Evolutionary conservation across 2,888 invertebrate species (phyloP).

Genomic region (Mechanitis messenoides): DNA sequence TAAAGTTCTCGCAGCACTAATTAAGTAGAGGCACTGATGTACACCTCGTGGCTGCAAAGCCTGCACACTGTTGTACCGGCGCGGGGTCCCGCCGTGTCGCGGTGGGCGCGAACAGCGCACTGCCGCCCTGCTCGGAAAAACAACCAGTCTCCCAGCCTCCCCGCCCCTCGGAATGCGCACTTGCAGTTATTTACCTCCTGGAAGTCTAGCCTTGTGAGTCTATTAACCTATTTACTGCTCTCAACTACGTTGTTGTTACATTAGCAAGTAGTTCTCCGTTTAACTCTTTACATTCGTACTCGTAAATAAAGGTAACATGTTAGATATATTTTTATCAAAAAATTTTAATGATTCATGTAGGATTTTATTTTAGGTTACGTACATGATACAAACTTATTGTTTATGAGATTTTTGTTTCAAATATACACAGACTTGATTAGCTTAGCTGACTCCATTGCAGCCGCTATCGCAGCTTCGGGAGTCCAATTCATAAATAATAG

Average conservation of each 20-base stretch:
- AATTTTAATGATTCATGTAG: too few species aligned
- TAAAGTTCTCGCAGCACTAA: slow-evolving; percentile 21
- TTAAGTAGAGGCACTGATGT: slow-evolving; percentile 10
- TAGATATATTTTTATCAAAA: too few species aligned
- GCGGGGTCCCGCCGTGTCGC: slow-evolving; percentile 29
- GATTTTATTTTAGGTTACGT: too few species aligned
- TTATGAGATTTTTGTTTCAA: too few species aligned
- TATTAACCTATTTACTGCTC: slow-evolving; percentile 33
- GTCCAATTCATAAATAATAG: too few species aligned
- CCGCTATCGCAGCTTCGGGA: neutral
- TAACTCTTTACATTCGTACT: too few species aligned
- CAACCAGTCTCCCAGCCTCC: slow-evolving; percentile 59
- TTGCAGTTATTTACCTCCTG: slow-evolving; percentile 55
- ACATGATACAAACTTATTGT: too few species aligned
- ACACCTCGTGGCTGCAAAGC: slow-evolving; percentile 26
- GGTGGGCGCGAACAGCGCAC: slow-evolving; percentile 56
- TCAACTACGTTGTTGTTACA: slow-evolving; percentile 14
- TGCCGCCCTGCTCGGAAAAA: slow-evolving; percentile 59
- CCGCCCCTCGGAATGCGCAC: slow-evolving; percentile 61
- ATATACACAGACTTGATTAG: too few species aligned
- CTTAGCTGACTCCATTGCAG: too few species aligned
- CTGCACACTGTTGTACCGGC: slow-evolving; percentile 25
- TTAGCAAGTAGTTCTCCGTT: slow-evolving; percentile 1
- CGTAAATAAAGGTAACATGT: too few species aligned
- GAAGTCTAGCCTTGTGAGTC: slow-evolving; percentile 35